These are phyloP conservation scores for Cherax quadricarinatus DNA, from an alignment of 1,140 invertebrate species.

Conservation along the genomic window DNA sequence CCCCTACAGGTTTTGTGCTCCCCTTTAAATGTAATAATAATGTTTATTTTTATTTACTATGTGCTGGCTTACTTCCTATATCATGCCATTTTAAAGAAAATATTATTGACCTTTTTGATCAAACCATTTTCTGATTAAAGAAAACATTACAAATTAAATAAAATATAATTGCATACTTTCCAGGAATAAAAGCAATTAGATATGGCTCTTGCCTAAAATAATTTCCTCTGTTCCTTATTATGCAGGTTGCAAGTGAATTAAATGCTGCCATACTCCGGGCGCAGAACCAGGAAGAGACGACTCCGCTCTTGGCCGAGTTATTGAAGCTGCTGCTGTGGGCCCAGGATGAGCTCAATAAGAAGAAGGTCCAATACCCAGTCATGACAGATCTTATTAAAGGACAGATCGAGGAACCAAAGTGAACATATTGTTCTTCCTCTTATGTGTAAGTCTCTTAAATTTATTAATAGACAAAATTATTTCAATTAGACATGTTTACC, in stretches of 20 bases:
- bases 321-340: slow-evolving; percentile 96
- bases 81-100: too few species aligned
- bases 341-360: slow-evolving; percentile 95
- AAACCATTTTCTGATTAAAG: too few species aligned
- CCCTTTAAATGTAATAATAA: too few species aligned
- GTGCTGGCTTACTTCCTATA: too few species aligned
- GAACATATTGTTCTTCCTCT: not conserved
- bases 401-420: slow-evolving; percentile 60
- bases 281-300: slow-evolving; percentile 92
- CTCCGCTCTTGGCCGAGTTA: slow-evolving; percentile 90
- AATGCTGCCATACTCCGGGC: slow-evolving; percentile 96
- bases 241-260: slow-evolving; percentile 95
- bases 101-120: too few species aligned
- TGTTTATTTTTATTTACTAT: too few species aligned
- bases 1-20: too few species aligned
- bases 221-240: not conserved
- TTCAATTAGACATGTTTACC: not conserved
- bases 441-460: not conserved
- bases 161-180: too few species aligned
- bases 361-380: slow-evolving; percentile 81
- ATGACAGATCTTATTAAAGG: slow-evolving; percentile 76
- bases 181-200: too few species aligned
- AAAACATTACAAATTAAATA: too few species aligned
- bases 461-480: not conserved
- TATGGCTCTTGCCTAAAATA: too few species aligned